phyloP scores from a whole-genome alignment of 1,140 invertebrate genomes.

The Cyrtorhinus lividipennis region DNA sequence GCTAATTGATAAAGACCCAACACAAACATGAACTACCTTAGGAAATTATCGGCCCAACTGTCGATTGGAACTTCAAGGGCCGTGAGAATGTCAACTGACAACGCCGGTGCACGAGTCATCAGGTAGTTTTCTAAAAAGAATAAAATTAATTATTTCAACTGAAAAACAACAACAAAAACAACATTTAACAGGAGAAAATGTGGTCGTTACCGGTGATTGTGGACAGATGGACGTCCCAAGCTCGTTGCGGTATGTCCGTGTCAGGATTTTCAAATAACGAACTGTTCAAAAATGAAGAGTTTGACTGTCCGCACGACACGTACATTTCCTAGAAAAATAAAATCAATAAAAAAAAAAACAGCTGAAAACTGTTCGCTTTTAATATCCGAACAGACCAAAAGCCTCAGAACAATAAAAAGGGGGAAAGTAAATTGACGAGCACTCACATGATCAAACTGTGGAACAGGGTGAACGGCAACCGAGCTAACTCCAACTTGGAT shows the following conservation, averaged over 20 bases:
- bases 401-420: conserved; percentile 4
- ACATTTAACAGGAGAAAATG: too few relatives aligned
- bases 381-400: too few relatives aligned
- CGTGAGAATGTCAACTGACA: conserved; percentile 56
- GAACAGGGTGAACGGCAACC: conserved; percentile 27
- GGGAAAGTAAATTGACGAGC: too few relatives aligned
- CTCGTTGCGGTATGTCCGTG: conserved; percentile 36
- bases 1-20: too few relatives aligned
- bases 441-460: conserved; percentile 29
- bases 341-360: too few relatives aligned
- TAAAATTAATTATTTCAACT: conserved; percentile 12
- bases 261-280: conserved; percentile 43
- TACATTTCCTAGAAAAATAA: conserved; percentile 33
- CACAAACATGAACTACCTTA: conserved; percentile 28
- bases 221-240: conserved; percentile 33
- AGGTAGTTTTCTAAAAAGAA: conserved; percentile 37
- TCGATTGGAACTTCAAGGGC: conserved; percentile 42
- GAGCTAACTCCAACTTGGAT: conserved; percentile 31
- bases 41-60: conserved; percentile 35
- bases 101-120: conserved; percentile 46
- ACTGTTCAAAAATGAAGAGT: conserved; percentile 35
- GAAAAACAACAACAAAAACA: conserved; percentile 16
- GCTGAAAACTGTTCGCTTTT: too few relatives aligned
- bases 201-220: conserved; percentile 30
- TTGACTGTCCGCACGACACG: conserved; percentile 30